phyloP scores from a whole-genome alignment of 2,888 invertebrate species.

The Acrobasis suavella region DNA sequence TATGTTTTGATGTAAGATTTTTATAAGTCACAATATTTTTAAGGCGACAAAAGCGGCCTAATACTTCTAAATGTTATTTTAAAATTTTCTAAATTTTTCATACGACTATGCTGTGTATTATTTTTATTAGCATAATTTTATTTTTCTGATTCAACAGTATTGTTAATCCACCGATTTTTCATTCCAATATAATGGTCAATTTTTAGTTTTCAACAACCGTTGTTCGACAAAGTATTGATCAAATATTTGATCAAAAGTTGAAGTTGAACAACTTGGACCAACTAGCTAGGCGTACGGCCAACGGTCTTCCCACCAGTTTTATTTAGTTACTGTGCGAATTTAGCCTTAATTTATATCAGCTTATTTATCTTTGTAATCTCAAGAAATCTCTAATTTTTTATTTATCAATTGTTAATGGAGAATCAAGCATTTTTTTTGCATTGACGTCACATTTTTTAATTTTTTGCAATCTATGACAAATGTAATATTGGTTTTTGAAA shows the following conservation, averaged over 20 bases:
- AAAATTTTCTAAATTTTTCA: too few relatives aligned
- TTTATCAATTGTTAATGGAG: constrained; percentile 34
- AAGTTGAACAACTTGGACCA: constrained; percentile 19
- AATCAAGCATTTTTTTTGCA: constrained; percentile 38
- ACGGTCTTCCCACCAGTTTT: constrained; percentile 27
- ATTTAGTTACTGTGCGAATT: constrained; percentile 53
- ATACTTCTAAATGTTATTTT: too few relatives aligned
- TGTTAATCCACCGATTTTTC: constrained; percentile 58
- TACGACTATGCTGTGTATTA: not conserved
- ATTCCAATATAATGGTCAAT: constrained; percentile 42
- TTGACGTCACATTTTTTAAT: constrained; percentile 66
- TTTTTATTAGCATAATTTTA: constrained; percentile 1
- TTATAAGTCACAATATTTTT: not conserved
- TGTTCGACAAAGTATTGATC: not conserved
- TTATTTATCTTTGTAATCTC: constrained; percentile 31
- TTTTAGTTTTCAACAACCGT: constrained; percentile 8
- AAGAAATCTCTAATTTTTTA: constrained; percentile 31
- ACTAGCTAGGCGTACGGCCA: constrained; percentile 24
- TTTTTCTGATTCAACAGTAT: constrained; percentile 42
- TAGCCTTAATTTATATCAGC: constrained; percentile 31
- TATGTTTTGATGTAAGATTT: not conserved
- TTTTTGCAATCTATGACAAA: constrained; percentile 51
- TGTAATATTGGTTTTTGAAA: constrained; percentile 40
- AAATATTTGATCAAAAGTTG: too few relatives aligned
- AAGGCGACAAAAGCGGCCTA: too few relatives aligned